Percentiles rank a stretch among this genome's conserved stretches.
Conservation (phyloP, 2,888 invertebrate genomes). For the Dexiosoma caninum region DNA sequence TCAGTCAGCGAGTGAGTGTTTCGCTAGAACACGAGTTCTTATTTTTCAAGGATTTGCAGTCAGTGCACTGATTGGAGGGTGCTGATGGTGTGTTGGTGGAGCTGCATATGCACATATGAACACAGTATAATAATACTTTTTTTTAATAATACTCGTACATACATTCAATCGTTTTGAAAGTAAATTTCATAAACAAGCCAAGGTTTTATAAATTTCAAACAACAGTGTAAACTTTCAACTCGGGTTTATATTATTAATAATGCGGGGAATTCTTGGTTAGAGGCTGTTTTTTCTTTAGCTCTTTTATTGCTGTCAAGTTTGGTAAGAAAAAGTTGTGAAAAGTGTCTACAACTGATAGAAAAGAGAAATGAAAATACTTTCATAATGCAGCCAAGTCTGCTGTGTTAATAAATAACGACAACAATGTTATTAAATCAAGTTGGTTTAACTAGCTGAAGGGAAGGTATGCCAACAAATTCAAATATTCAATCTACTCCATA, state of each 20-base stretch:
- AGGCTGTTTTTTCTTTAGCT: neutral
- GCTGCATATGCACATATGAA: neutral
- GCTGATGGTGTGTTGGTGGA: neutral
- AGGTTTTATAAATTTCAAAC: conserved; percentile 45
- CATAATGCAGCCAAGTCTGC: neutral
- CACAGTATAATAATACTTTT: too few species aligned
- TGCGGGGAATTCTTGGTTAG: neutral
- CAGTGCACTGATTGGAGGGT: neutral
- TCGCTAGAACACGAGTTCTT: neutral
- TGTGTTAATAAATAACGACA: conserved; percentile 23
- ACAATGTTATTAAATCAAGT: conserved; percentile 6
- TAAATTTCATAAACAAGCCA: conserved; percentile 49
- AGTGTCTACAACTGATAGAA: conserved; percentile 9
- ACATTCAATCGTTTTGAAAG: conserved; percentile 5
- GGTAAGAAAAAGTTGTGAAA: neutral
- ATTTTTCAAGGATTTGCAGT: conserved; percentile 37
- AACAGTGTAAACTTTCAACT: conserved; percentile 22
- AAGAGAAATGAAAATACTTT: neutral
- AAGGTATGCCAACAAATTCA: neutral
- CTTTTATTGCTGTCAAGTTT: conserved; percentile 18
- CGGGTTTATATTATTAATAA: too few species aligned
- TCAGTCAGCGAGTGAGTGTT: neutral
- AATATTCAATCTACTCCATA: too few species aligned
- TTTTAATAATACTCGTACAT: too few species aligned
- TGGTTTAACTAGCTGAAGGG: neutral